These are phyloP conservation scores for Bergia puertoricense DNA, from an alignment of 92 coral and sea anemone species.

Conservation along the genomic window DNA sequence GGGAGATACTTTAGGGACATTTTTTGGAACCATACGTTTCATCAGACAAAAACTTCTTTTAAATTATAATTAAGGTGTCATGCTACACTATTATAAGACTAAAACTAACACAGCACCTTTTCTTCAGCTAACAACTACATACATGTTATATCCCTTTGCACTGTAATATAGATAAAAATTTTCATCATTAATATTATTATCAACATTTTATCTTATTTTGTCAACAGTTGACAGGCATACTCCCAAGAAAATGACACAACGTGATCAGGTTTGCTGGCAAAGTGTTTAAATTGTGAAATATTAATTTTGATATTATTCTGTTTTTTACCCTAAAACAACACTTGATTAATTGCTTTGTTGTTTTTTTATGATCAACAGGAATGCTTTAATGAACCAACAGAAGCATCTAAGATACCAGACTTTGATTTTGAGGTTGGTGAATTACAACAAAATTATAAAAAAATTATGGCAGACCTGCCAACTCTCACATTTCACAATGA, in stretches of 20 bases:
- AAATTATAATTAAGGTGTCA: too few relatives aligned
- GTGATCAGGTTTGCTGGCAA: constrained; percentile 20
- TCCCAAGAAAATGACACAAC: constrained; percentile 38
- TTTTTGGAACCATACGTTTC: too few relatives aligned
- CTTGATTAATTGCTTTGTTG: neutral
- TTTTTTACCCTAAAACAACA: neutral
- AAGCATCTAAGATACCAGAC: constrained; percentile 59
- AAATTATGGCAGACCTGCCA: too few relatives aligned
- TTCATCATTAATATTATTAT: neutral
- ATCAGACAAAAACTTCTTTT: too few relatives aligned
- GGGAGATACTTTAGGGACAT: too few relatives aligned
- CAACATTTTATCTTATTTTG: neutral
- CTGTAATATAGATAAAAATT: too few relatives aligned
- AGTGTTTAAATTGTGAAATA: neutral
- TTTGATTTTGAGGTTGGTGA: constrained; percentile 77
- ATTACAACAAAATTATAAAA: neutral
- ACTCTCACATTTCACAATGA: too few relatives aligned
- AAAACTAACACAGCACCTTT: too few relatives aligned
- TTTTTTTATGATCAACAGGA: constrained; percentile 49
- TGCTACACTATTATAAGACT: too few relatives aligned
- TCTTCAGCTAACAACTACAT: too few relatives aligned
- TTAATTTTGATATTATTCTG: neutral
- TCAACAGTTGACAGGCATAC: constrained; percentile 32
- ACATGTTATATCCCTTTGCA: too few relatives aligned
- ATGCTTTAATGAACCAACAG: constrained; percentile 65